phyloP scores from a whole-genome alignment of 1,140 invertebrate species.

The Aphelinus atriplicis region DNA sequence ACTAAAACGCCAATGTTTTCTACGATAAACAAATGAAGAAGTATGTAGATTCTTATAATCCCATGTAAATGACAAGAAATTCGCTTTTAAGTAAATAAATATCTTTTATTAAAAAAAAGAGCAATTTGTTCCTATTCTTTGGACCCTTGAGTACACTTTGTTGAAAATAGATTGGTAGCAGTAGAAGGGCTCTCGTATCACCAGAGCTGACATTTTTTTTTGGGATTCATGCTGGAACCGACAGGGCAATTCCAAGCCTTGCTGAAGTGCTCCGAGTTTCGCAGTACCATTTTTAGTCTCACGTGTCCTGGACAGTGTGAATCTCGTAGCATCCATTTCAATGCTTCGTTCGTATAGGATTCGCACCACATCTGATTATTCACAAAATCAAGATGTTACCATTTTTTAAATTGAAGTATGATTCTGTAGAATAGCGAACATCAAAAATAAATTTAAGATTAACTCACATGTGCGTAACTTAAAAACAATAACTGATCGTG shows the following conservation, averaged over 20 bases:
- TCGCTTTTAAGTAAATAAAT: constrained; percentile 56
- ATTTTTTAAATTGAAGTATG: neutral
- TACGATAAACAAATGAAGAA: neutral
- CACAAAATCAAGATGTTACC: neutral
- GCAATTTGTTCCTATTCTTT: constrained; percentile 23
- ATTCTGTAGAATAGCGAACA: neutral
- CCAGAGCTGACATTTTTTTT: constrained; percentile 79
- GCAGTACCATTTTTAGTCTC: constrained; percentile 82
- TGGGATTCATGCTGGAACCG: constrained; percentile 85
- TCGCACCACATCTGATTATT: constrained; percentile 81
- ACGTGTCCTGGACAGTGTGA: constrained; percentile 80
- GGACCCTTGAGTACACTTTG: neutral
- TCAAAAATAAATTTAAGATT: neutral
- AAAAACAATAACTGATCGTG: constrained; percentile 90
- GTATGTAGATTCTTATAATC: neutral
- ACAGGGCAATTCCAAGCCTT: constrained; percentile 80
- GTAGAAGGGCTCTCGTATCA: constrained; percentile 42
- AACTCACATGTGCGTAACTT: constrained; percentile 83
- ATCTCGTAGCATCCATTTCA: constrained; percentile 76
- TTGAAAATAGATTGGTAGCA: neutral
- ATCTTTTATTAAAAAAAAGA: constrained; percentile 51
- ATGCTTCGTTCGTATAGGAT: constrained; percentile 70
- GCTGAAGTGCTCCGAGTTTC: constrained; percentile 88
- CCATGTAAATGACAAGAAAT: constrained; percentile 24
- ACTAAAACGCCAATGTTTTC: constrained; percentile 29